phyloP scores from a whole-genome alignment of 2,113 vertebrate species.

The Ceyx cyanopectus region DNA sequence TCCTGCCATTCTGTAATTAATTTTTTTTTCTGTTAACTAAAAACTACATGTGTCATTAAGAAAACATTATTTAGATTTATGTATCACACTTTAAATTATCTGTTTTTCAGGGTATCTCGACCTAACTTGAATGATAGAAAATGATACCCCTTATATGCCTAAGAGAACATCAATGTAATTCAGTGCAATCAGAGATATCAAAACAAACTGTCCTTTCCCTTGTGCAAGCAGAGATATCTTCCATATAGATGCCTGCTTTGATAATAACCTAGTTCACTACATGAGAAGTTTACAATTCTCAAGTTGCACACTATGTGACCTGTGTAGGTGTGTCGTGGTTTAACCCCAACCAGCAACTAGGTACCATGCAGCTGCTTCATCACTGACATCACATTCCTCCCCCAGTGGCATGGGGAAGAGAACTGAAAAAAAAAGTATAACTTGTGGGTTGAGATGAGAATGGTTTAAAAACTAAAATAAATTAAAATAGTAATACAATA shows the following conservation, averaged over 20 bases:
- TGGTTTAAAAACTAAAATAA: neutral
- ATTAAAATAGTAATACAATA: neutral
- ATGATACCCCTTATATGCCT: neutral
- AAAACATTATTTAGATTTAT: constrained; percentile 11
- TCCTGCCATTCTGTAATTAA: neutral
- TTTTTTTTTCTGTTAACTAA: neutral
- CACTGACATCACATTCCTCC: neutral
- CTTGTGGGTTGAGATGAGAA: neutral
- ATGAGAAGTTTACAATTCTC: neutral
- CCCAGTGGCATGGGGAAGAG: neutral
- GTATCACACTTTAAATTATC: neutral
- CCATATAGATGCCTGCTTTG: neutral
- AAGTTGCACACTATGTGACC: neutral
- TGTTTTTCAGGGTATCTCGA: neutral
- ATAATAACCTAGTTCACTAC: neutral
- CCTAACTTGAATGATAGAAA: neutral
- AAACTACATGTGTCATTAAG: neutral
- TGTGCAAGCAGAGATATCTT: neutral
- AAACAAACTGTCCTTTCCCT: neutral
- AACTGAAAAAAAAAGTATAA: neutral
- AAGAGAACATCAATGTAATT: neutral
- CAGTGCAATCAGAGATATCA: neutral
- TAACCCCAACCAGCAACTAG: neutral
- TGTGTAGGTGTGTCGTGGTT: neutral
- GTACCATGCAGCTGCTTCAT: too few species aligned